A percentile compares a stretch with the other conserved stretches of the same genome.
Conservation (phyloP, 2,888 invertebrate species). For the Pammene fasciana region DNA sequence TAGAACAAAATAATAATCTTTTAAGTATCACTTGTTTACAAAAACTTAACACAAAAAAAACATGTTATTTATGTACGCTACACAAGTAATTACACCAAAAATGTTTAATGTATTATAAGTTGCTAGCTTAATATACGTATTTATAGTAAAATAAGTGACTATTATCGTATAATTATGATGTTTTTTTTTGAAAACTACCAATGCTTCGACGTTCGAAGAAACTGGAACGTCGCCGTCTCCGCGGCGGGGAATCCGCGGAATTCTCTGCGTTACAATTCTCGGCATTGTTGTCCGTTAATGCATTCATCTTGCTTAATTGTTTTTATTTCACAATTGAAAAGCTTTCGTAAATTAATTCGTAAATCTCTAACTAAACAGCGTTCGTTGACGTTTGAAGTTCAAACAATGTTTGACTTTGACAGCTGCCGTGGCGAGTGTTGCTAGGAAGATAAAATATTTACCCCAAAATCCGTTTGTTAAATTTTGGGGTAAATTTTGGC, state of each 20-base stretch:
- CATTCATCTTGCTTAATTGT: constrained; percentile 2
- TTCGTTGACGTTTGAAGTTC: constrained; percentile 26
- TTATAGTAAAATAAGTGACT: background rate
- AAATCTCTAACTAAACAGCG: background rate
- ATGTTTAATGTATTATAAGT: background rate
- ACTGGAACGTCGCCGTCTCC: constrained; percentile 32
- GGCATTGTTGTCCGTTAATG: constrained; percentile 18
- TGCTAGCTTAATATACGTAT: background rate
- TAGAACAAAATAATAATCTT: background rate
- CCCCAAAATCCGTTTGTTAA: background rate
- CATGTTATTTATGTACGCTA: background rate
- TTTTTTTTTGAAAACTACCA: constrained; percentile 8
- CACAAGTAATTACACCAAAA: background rate
- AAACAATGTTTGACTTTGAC: constrained; percentile 8
- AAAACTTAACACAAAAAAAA: too few relatives aligned
- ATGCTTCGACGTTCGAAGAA: constrained; percentile 38
- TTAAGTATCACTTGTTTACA: background rate
- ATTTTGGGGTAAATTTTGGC: background rate
- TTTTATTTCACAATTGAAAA: background rate
- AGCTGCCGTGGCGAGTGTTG: constrained; percentile 5
- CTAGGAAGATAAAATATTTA: constrained; percentile 10
- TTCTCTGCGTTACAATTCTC: constrained; percentile 24
- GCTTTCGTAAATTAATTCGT: background rate
- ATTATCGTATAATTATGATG: background rate
- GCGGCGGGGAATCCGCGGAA: constrained; percentile 33